phyloP scores from a whole-genome alignment of 2,113 vertebrate species.

The Hippocampus zosterae region DNA sequence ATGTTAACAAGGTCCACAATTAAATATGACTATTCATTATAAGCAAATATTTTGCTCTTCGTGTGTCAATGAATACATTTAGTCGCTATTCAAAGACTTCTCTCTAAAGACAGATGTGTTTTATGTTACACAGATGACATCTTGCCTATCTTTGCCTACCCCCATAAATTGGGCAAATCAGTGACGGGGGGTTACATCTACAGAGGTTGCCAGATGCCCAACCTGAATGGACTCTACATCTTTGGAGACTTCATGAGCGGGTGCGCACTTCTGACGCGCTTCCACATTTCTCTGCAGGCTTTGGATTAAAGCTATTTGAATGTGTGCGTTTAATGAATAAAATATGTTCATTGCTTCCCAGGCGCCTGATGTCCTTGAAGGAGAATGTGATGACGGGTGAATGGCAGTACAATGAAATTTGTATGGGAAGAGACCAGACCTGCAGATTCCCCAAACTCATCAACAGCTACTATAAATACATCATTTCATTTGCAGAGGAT shows the following conservation, averaged over 20 bases:
- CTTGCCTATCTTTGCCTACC: slow-evolving; percentile 78
- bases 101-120: not conserved
- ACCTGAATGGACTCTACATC: slow-evolving; percentile 78
- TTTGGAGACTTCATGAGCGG: slow-evolving; percentile 85
- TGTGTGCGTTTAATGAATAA: not conserved
- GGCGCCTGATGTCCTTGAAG: slow-evolving; percentile 77
- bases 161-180: slow-evolving; percentile 77
- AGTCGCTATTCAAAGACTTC: not conserved
- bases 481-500: slow-evolving; percentile 81
- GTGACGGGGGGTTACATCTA: slow-evolving; percentile 81
- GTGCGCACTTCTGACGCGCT: slow-evolving; percentile 44
- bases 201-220: slow-evolving; percentile 80
- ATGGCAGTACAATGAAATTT: slow-evolving; percentile 78
- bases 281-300: not conserved
- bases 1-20: not conserved
- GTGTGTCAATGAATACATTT: not conserved
- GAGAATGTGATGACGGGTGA: slow-evolving; percentile 62
- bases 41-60: not conserved
- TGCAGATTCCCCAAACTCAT: slow-evolving; percentile 79
- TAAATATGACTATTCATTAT: too few relatives aligned
- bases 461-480: slow-evolving; percentile 77
- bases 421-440: slow-evolving; percentile 73
- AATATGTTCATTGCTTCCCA: slow-evolving; percentile 33
- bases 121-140: slow-evolving; percentile 66
- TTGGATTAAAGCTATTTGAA: not conserved